Conservation (phyloP, 2,113 vertebrate species). For the Argyrosomus japonicus region DNA sequence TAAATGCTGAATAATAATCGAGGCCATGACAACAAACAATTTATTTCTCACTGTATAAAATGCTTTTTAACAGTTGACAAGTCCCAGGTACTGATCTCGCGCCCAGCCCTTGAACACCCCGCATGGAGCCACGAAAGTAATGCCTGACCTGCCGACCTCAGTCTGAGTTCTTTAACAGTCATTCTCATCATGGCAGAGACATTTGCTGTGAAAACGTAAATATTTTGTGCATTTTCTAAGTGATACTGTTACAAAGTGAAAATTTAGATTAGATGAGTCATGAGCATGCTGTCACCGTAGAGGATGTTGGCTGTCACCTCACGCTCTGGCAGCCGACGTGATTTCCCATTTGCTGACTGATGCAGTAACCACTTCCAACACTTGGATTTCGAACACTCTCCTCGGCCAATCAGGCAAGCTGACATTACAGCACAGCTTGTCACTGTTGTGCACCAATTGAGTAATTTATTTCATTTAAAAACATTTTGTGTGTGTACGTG, state of each 20-base stretch:
- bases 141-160: too few species aligned
- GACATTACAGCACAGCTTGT: constrained; percentile 35
- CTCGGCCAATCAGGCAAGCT: constrained; percentile 48
- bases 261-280: constrained; percentile 34
- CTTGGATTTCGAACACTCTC: constrained; percentile 38
- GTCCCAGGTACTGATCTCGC: not conserved
- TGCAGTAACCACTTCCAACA: constrained; percentile 56
- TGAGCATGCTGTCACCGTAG: constrained; percentile 42
- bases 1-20: not conserved
- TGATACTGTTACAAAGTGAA: not conserved
- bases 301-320: constrained; percentile 54
- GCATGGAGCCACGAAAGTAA: not conserved
- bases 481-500: not conserved
- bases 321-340: constrained; percentile 48
- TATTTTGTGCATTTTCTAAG: constrained; percentile 1
- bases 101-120: not conserved
- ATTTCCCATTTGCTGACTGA: constrained; percentile 69
- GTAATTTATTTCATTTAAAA: constrained; percentile 7
- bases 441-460: constrained; percentile 13
- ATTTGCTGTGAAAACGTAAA: not conserved
- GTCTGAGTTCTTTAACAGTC: not conserved
- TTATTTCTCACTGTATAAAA: not conserved
- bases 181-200: not conserved
- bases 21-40: not conserved
- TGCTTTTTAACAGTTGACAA: not conserved